A percentile compares a stretch with the other conserved stretches of the same genome.
Conservation (phyloP, 2,888 invertebrate genomes). For the Phyllotreta striolata region DNA sequence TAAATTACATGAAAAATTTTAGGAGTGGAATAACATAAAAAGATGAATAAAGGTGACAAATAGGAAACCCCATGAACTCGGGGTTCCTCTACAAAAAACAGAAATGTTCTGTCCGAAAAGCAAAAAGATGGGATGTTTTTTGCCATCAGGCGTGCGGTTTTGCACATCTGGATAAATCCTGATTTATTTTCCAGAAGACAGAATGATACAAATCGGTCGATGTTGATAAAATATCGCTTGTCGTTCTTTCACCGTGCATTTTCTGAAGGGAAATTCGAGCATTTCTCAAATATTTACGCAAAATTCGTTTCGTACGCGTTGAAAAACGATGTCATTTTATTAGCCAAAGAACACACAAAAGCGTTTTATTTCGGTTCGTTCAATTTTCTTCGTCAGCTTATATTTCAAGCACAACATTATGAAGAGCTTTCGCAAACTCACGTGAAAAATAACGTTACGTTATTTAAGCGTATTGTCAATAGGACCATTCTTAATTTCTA, state of each 20-base stretch:
- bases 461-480: too few relatives aligned
- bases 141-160: neutral
- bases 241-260: neutral
- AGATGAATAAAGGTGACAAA: neutral
- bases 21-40: neutral
- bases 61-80: conserved; percentile 1
- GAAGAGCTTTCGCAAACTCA: too few relatives aligned
- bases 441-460: too few relatives aligned
- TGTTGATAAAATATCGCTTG: conserved; percentile 16
- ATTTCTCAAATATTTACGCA: conserved; percentile 9
- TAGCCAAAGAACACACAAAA: too few relatives aligned
- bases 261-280: neutral
- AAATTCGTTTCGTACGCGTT: neutral
- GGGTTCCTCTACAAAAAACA: conserved; percentile 14
- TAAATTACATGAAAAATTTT: neutral
- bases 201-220: conserved; percentile 6
- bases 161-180: conserved; percentile 9
- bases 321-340: too few relatives aligned
- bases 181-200: conserved; percentile 15
- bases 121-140: conserved; percentile 9
- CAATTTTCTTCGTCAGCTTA: too few relatives aligned
- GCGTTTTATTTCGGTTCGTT: too few relatives aligned
- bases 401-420: too few relatives aligned
- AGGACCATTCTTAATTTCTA: too few relatives aligned
- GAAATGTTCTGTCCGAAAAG: conserved; percentile 19